Base-by-base conservation (phyloP, 2,888 invertebrate genomes). In the Willowsia nigromaculata region DNA sequence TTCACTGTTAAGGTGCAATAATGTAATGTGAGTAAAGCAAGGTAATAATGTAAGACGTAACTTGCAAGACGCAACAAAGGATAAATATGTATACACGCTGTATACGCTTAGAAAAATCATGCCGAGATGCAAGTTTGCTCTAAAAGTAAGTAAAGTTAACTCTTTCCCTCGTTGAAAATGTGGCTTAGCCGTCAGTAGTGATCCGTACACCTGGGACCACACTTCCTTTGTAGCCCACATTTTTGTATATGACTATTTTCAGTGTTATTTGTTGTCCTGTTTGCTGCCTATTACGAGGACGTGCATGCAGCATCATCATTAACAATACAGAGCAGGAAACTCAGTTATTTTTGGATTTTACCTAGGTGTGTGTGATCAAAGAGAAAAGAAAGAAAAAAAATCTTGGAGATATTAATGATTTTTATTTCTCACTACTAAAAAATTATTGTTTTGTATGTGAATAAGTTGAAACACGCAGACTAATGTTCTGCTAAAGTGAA, bases 121-220 rank as follows among this genome's bases (percentile, higher is more conserved):
- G 50, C 1, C 30, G 30, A 33, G 53, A 37, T 11, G 33, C 53
- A 22, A 50, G 78, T 50, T 78, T 30, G 53, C 18, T 78, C 22
- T 50, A 81, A 40, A 18, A 59, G 59, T 59, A 53, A 78, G 74
- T 27, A 85, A 74, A 76, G 56, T 78, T 68, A 89, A 89, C 89
- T 89, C 89, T 85, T 89, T 89, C 89, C 89, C 89, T 89, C 85
- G 85, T 86, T 81, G 87, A 87, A 80, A 84, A 81, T 85, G 80
- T 90, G 84, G 65, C 83, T 40, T 85, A 74, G 89, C 88, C 88
- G 62, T 91, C 90, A 91, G 91, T 91, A 91, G 89, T 90, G 90
- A 91, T 91, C 91, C 89, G 84, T 85, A 89, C 91, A 90, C 90
- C 89, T 89, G 84, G 87, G 90, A 90, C 90, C 91, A 91, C 90